phyloP scores from a whole-genome alignment of 2,888 invertebrate species.

The Camponotus fellah region DNA sequence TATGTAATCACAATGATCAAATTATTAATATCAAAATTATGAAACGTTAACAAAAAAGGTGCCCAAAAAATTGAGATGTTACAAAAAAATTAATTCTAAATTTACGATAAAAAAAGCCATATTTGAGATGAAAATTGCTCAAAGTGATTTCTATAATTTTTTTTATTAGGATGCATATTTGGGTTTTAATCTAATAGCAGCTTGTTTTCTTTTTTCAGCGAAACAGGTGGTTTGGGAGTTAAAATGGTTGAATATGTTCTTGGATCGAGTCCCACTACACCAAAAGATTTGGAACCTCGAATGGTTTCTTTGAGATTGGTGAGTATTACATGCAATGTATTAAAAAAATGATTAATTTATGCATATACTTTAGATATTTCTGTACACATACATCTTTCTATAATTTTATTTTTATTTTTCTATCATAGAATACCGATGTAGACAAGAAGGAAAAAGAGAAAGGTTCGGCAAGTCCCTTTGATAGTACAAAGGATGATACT shows the following conservation, averaged over 20 bases:
- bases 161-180: background rate
- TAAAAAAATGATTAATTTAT: background rate
- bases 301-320: constrained; percentile 85
- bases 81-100: background rate
- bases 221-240: constrained; percentile 96
- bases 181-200: background rate
- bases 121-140: background rate
- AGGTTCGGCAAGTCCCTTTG: constrained; percentile 88
- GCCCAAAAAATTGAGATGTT: background rate
- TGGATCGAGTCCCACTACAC: constrained; percentile 94
- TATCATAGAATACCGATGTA: constrained; percentile 80
- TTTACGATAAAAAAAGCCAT: background rate
- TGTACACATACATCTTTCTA: background rate
- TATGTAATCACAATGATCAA: background rate
- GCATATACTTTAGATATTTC: background rate
- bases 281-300: constrained; percentile 84
- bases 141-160: background rate
- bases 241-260: constrained; percentile 99
- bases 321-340: constrained; percentile 58
- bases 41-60: background rate
- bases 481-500: constrained; percentile 87
- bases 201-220: constrained; percentile 87
- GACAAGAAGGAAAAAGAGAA: constrained; percentile 87
- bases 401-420: constrained; percentile 41
- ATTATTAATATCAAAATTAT: background rate